phyloP scores from a whole-genome alignment of 2,113 vertebrate species.

The Urocitellus parryii region DNA sequence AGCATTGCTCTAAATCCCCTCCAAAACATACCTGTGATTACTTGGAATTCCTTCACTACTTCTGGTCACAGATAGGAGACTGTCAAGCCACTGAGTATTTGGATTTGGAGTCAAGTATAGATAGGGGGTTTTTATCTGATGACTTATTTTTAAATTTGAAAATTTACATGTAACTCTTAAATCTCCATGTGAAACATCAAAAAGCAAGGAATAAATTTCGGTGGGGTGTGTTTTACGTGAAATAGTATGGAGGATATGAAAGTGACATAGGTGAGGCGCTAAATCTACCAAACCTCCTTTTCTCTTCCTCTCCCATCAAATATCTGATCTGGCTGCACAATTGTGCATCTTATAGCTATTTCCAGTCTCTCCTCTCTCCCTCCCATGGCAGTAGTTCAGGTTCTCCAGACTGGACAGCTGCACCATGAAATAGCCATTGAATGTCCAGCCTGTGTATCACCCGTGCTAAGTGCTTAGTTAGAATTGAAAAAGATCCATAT shows the following conservation, averaged over 20 bases:
- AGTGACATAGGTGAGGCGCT: background rate
- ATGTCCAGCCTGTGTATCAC: background rate
- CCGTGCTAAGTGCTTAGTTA: background rate
- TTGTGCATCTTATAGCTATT: background rate
- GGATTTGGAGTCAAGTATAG: background rate
- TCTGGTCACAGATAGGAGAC: background rate
- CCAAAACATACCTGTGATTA: rapidly evolving
- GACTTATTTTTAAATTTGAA: background rate
- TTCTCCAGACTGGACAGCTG: background rate
- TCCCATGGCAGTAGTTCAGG: background rate
- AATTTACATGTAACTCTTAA: background rate
- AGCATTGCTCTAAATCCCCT: background rate
- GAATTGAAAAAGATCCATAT: background rate
- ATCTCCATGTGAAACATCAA: background rate
- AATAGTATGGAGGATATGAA: background rate
- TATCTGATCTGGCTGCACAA: background rate
- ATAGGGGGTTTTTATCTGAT: background rate
- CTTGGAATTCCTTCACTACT: background rate
- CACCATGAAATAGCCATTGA: background rate
- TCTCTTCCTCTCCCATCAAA: background rate
- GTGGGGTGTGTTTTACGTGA: background rate
- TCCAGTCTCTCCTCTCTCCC: background rate
- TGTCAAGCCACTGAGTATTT: background rate
- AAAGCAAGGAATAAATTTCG: background rate
- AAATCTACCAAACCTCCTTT: background rate